These are phyloP conservation scores for Cryptoprocta ferox DNA, from an alignment of 2,797 vertebrate species.

Conservation along the genomic window DNA sequence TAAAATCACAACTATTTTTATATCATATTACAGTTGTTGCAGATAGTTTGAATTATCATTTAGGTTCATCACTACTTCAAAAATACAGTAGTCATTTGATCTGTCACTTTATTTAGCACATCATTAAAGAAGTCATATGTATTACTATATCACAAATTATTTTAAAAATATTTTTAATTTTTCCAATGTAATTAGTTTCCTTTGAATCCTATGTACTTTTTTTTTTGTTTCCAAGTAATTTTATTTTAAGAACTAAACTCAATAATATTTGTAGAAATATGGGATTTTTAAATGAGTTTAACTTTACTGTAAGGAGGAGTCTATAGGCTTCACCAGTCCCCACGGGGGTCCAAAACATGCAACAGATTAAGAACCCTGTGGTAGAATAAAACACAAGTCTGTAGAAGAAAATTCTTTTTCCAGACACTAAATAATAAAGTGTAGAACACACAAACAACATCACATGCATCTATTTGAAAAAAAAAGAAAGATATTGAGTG, in stretches of 20 bases:
- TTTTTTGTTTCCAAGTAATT: no score
- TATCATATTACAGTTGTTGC: not conserved
- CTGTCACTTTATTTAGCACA: not conserved
- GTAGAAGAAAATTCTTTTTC: not conserved
- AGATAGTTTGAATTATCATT: not conserved
- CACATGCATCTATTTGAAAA: not conserved
- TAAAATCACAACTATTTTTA: not conserved
- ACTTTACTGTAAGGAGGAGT: not conserved
- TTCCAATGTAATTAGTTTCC: not conserved
- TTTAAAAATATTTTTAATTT: not conserved
- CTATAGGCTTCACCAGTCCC: not conserved
- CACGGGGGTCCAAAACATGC: not conserved
- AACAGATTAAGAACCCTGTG: not conserved
- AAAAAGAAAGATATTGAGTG: not conserved
- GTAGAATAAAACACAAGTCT: not conserved
- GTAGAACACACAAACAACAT: not conserved
- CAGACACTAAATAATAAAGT: not conserved
- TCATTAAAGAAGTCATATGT: not conserved
- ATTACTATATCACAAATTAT: not conserved
- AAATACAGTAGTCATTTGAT: not conserved
- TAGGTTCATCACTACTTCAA: not conserved
- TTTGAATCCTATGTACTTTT: not conserved
- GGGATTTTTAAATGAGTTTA: not conserved
- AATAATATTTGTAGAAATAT: no score
- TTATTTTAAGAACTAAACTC: no score